These are phyloP conservation scores for Drosophila affinis DNA, from an alignment of 2,888 invertebrate genomes.

Conservation along the genomic window DNA sequence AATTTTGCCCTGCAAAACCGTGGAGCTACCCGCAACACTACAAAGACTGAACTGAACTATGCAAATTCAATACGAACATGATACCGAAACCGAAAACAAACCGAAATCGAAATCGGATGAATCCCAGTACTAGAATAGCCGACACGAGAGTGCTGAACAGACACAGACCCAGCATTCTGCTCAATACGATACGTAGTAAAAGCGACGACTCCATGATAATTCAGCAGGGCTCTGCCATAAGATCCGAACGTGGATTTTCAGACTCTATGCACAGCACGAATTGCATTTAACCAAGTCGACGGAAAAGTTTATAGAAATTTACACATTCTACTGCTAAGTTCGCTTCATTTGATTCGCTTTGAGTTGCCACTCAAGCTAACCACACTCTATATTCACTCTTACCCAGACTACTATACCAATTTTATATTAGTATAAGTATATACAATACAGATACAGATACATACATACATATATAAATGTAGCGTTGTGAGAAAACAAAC, in stretches of 20 bases:
- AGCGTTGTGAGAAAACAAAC: slow-evolving; percentile 78
- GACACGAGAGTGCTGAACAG: slow-evolving; percentile 16
- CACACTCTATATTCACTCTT: slow-evolving; percentile 33
- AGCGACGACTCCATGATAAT: slow-evolving; percentile 8
- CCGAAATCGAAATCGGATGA: background rate
- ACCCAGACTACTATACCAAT: slow-evolving; percentile 64
- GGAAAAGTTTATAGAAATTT: slow-evolving; percentile 2
- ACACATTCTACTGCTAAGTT: slow-evolving; percentile 1
- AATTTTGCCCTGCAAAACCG: slow-evolving; percentile 6
- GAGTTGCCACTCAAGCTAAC: slow-evolving; percentile 15
- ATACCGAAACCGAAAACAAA: slow-evolving; percentile 8
- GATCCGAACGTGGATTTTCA: slow-evolving; percentile 23
- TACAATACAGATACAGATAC: slow-evolving; percentile 28
- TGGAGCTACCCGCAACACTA: slow-evolving; percentile 13
- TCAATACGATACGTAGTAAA: background rate
- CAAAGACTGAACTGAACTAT: slow-evolving; percentile 42
- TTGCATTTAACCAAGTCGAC: slow-evolving; percentile 28
- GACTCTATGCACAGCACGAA: slow-evolving; percentile 31
- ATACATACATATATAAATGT: slow-evolving; percentile 73
- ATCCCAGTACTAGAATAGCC: background rate
- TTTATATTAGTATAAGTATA: slow-evolving; percentile 68
- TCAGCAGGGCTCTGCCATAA: slow-evolving; percentile 30
- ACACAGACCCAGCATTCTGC: background rate
- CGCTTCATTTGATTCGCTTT: slow-evolving; percentile 16
- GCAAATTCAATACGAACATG: slow-evolving; percentile 8